Conservation (phyloP, 2,113 vertebrate species). For the Halcyon malimbica region DNA sequence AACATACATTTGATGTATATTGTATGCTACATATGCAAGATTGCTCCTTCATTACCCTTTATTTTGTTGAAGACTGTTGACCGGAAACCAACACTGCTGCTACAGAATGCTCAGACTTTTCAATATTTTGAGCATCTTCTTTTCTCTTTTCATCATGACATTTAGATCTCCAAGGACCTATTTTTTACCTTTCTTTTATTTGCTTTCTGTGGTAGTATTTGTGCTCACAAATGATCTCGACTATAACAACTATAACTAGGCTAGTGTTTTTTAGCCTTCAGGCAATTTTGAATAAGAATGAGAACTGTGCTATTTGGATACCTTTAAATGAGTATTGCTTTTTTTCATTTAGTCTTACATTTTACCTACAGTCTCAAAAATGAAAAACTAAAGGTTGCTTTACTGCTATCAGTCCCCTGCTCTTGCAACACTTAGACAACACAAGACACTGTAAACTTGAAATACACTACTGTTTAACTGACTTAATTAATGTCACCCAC, state of each 20-base stretch:
- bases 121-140: background rate
- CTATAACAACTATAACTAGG: background rate
- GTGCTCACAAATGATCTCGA: background rate
- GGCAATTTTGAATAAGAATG: conserved; percentile 13
- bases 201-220: conserved; percentile 7
- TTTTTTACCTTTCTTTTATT: background rate
- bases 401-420: background rate
- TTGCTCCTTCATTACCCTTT: background rate
- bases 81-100: background rate
- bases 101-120: conserved; percentile 33
- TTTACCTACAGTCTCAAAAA: background rate
- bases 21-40: background rate
- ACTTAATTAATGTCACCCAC: background rate
- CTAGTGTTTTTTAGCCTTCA: background rate
- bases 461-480: background rate
- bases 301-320: background rate
- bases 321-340: background rate
- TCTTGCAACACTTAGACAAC: background rate
- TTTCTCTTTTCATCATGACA: background rate
- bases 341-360: background rate
- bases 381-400: background rate
- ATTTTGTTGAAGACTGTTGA: conserved; percentile 3
- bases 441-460: background rate
- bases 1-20: background rate
- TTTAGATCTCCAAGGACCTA: background rate